phyloP scores from a whole-genome alignment of 2,113 vertebrate genomes.

The Helogale parvula region DNA sequence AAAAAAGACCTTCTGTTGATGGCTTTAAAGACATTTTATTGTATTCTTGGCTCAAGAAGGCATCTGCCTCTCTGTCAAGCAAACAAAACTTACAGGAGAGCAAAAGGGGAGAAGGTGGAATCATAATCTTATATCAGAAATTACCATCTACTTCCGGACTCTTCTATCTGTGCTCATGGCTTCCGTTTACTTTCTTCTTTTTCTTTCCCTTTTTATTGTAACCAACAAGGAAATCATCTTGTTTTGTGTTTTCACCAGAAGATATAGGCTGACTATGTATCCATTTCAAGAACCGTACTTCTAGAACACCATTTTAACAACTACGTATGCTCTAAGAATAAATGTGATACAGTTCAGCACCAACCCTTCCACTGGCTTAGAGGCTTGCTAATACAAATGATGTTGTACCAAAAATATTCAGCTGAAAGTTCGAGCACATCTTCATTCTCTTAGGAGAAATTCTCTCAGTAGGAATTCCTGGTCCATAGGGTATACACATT shows the following conservation, averaged over 20 bases:
- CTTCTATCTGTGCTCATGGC: background rate
- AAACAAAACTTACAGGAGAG: background rate
- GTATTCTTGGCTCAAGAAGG: background rate
- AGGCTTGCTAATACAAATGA: background rate
- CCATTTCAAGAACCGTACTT: background rate
- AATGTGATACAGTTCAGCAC: background rate
- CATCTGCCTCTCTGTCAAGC: background rate
- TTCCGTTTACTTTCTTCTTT: background rate
- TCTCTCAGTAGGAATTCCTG: conserved; percentile 23
- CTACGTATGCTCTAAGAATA: background rate
- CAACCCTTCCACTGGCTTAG: background rate
- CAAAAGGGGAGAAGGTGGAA: background rate
- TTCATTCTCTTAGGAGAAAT: conserved; percentile 26
- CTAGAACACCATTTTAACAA: background rate
- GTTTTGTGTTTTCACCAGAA: background rate
- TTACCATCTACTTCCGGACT: background rate
- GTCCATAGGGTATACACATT: background rate
- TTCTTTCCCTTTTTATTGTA: conserved; percentile 16
- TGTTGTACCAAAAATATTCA: background rate
- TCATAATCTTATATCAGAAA: background rate
- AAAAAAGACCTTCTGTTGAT: background rate
- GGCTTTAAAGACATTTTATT: background rate
- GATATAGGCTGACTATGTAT: background rate
- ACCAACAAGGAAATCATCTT: background rate
- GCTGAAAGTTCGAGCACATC: background rate